Evolutionary conservation across 1,140 invertebrate genomes (phyloP).

Genomic region (Drosophila albomicans): DNA sequence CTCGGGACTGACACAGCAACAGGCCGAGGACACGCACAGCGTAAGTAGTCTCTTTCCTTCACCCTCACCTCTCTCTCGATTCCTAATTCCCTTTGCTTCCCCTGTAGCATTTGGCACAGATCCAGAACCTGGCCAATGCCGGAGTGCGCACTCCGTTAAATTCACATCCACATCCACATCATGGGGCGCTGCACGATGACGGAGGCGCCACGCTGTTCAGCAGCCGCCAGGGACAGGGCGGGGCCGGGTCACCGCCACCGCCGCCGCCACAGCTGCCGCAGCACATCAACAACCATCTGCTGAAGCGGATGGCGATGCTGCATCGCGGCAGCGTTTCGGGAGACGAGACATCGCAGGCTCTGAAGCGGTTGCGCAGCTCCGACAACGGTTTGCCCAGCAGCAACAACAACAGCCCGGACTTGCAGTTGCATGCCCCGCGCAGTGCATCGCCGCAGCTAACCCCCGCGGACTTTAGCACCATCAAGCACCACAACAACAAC

Average conservation of each 20-base stretch:
- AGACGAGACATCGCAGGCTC: slow-evolving; percentile 84
- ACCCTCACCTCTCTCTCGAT: neutral
- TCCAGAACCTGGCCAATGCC: slow-evolving; percentile 86
- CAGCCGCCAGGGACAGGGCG: slow-evolving; percentile 73
- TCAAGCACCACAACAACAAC: slow-evolving; percentile 86
- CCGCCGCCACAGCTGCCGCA: slow-evolving; percentile 70
- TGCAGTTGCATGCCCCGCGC: slow-evolving; percentile 70
- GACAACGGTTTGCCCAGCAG: slow-evolving; percentile 84
- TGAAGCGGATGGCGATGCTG: slow-evolving; percentile 88
- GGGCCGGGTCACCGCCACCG: slow-evolving; percentile 86
- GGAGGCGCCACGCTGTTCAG: slow-evolving; percentile 86
- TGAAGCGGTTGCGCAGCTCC: slow-evolving; percentile 85
- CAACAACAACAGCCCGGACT: slow-evolving; percentile 88
- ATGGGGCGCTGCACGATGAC: slow-evolving; percentile 86
- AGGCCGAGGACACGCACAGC: slow-evolving; percentile 89
- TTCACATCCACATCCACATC: slow-evolving; percentile 85
- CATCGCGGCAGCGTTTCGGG: slow-evolving; percentile 86
- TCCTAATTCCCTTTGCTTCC: neutral
- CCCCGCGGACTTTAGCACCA: slow-evolving; percentile 91
- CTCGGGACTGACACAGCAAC: slow-evolving; percentile 94
- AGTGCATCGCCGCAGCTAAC: slow-evolving; percentile 86
- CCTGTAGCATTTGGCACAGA: slow-evolving; percentile 87
- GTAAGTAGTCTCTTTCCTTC: slow-evolving; percentile 75
- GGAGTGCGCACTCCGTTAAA: slow-evolving; percentile 73
- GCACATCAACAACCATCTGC: slow-evolving; percentile 88